phyloP scores from a whole-genome alignment of 2,797 vertebrate species.

The Champsocephalus esox region DNA sequence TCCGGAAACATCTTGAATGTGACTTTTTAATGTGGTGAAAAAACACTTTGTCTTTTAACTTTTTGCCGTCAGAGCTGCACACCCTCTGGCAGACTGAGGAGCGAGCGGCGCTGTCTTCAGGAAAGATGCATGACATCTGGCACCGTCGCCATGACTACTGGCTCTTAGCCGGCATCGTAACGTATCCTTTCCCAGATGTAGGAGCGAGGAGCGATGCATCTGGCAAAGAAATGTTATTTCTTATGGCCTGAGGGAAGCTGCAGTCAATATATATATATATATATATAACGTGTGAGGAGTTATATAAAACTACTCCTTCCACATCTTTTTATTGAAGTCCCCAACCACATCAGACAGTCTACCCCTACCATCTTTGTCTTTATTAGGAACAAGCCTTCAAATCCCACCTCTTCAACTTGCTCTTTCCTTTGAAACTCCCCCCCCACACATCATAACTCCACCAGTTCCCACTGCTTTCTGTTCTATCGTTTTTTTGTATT shows the following conservation, averaged over 20 bases:
- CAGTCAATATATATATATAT: constrained; percentile 10
- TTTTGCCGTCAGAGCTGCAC: constrained; percentile 89
- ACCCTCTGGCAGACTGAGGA: constrained; percentile 99
- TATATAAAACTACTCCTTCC: constrained; percentile 13
- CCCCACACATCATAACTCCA: too few relatives aligned
- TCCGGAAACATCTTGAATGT: constrained; percentile 26
- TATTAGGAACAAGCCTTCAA: too few relatives aligned
- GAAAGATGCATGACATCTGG: constrained; percentile 98
- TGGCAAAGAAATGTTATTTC: constrained; percentile 44
- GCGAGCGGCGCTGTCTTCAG: constrained; percentile 92
- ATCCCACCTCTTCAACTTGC: too few relatives aligned
- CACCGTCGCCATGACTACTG: constrained; percentile 98
- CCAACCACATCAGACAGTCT: too few relatives aligned
- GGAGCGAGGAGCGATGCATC: constrained; percentile 38
- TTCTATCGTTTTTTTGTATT: too few relatives aligned
- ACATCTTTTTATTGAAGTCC: background rate
- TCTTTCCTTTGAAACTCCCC: too few relatives aligned
- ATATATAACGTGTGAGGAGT: constrained; percentile 25
- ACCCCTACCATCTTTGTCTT: too few relatives aligned
- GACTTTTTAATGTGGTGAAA: constrained; percentile 14
- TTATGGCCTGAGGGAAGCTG: constrained; percentile 29
- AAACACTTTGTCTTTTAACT: constrained; percentile 27
- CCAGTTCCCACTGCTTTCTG: too few relatives aligned
- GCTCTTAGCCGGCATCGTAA: constrained; percentile 97
- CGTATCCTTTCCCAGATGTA: constrained; percentile 89